These are phyloP conservation scores for Sinelater perroti DNA, from an alignment of 2,888 invertebrate species.

Conservation along the genomic window DNA sequence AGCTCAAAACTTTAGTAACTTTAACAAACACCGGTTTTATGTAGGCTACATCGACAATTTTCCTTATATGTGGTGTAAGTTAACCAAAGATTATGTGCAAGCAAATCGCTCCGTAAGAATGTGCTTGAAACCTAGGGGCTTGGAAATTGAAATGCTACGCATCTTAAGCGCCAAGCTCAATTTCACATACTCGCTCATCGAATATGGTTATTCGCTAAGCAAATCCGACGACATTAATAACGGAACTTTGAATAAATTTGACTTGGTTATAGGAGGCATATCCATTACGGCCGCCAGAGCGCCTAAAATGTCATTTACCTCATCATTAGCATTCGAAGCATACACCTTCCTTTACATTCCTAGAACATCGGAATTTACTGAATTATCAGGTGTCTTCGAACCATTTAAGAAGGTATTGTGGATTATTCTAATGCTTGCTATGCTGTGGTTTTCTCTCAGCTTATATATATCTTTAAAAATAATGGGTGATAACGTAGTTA, in stretches of 20 bases:
- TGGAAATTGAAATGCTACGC: slow-evolving; percentile 39
- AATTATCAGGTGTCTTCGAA: slow-evolving; percentile 30
- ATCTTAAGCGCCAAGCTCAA: slow-evolving; percentile 38
- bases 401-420: slow-evolving; percentile 39
- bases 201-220: slow-evolving; percentile 16
- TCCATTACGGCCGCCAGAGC: slow-evolving; percentile 37
- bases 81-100: not conserved
- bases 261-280: slow-evolving; percentile 45
- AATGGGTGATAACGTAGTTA: not conserved
- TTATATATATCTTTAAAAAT: slow-evolving; percentile 16
- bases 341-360: slow-evolving; percentile 40
- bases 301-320: slow-evolving; percentile 36
- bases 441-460: slow-evolving; percentile 14
- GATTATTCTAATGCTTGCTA: slow-evolving; percentile 26
- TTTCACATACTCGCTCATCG: slow-evolving; percentile 39
- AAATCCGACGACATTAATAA: slow-evolving; percentile 27
- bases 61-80: slow-evolving; percentile 39
- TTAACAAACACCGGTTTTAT: slow-evolving; percentile 35
- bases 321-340: slow-evolving; percentile 38
- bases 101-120: slow-evolving; percentile 9
- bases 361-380: slow-evolving; percentile 23
- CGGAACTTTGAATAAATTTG: slow-evolving; percentile 24
- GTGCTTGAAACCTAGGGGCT: slow-evolving; percentile 37
- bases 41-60: slow-evolving; percentile 39
- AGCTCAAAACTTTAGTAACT: slow-evolving; percentile 36